These are phyloP conservation scores for Actinostola sp. DNA, from an alignment of 92 coral and sea anemone genomes.

Conservation along the genomic window DNA sequence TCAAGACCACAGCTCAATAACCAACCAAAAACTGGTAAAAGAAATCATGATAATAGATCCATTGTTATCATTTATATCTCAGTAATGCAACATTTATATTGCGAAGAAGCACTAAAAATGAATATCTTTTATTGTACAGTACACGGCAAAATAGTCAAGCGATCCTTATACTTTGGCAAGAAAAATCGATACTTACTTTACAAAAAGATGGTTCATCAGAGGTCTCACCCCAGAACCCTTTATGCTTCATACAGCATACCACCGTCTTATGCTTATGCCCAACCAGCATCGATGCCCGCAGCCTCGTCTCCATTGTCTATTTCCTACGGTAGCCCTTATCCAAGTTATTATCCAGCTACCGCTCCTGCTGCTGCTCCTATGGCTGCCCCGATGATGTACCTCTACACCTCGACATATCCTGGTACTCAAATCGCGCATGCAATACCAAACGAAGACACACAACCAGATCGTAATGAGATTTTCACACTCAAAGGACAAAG, in stretches of 20 bases:
- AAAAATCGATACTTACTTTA: neutral
- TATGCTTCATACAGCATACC: neutral
- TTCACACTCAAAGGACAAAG: conserved; percentile 60
- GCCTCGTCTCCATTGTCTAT: conserved; percentile 24
- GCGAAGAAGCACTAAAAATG: neutral
- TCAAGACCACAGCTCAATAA: neutral
- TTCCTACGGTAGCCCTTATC: conserved; percentile 21
- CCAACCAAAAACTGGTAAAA: neutral
- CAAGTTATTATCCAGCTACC: conserved; percentile 10
- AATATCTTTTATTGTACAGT: neutral
- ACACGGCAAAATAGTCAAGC: neutral
- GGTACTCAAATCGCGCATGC: neutral
- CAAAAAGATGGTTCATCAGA: neutral
- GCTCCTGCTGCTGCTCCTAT: neutral
- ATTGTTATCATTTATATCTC: neutral
- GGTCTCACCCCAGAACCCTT: conserved; percentile 3
- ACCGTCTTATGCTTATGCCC: neutral
- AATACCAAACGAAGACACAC: conserved; percentile 31
- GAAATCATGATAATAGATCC: neutral
- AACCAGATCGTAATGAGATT: conserved; percentile 61
- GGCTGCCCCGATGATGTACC: conserved; percentile 9
- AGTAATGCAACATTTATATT: neutral
- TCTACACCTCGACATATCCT: conserved; percentile 4
- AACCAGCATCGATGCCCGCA: conserved; percentile 7
- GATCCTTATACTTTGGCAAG: neutral